Evolutionary conservation across 2,797 vertebrate genomes (phyloP).

Genomic region (Atherinosoma microstoma): DNA sequence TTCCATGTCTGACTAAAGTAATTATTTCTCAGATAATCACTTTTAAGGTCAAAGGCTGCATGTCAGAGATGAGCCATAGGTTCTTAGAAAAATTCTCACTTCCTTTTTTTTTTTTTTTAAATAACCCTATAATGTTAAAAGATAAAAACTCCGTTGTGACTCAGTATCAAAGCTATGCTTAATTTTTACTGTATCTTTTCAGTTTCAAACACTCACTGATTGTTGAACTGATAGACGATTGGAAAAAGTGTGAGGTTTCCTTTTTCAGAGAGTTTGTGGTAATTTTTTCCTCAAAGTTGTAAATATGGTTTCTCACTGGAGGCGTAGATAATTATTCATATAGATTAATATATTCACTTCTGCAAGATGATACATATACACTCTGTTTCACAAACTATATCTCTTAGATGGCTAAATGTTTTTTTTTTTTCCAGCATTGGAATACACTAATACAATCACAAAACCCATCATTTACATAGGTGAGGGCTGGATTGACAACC

Average conservation of each 20-base stretch:
- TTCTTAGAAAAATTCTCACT: not conserved
- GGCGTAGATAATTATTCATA: not conserved
- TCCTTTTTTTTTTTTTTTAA: too few species aligned
- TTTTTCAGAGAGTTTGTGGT: conserved; percentile 2
- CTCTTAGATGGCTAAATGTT: not conserved
- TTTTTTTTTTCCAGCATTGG: not conserved
- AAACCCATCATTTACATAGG: not conserved
- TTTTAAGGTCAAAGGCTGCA: not conserved
- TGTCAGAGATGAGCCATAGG: not conserved
- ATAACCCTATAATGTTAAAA: not conserved
- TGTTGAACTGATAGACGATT: not conserved
- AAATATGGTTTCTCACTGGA: not conserved
- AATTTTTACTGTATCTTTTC: not conserved
- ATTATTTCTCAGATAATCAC: not conserved
- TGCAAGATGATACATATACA: not conserved
- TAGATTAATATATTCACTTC: not conserved
- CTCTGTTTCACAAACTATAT: too few species aligned
- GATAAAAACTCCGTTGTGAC: not conserved
- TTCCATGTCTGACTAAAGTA: not conserved
- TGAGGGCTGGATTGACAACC: not conserved
- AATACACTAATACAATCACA: not conserved
- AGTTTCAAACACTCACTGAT: not conserved
- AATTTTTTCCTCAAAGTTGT: not conserved
- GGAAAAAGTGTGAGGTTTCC: conserved; percentile 7
- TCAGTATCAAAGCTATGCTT: conserved; percentile 7